These are phyloP conservation scores for Anorthoa munda DNA, from an alignment of 2,888 invertebrate genomes.

Conservation along the genomic window DNA sequence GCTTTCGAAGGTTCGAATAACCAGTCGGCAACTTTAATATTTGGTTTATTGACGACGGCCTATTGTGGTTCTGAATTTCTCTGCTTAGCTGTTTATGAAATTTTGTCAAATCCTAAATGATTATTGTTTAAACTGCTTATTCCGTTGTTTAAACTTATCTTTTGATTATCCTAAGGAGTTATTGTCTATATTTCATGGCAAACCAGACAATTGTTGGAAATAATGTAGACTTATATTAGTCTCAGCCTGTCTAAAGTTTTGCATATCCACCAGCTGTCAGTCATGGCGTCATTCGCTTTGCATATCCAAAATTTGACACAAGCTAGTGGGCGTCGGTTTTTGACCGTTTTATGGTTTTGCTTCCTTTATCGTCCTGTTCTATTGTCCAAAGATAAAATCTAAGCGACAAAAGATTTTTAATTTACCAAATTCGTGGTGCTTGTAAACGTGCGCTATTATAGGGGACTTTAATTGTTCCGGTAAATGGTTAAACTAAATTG, in stretches of 20 bases:
- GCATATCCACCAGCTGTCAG: constrained; percentile 25
- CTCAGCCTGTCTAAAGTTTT: constrained; percentile 9
- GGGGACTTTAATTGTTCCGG: constrained; percentile 54
- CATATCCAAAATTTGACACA: constrained; percentile 66
- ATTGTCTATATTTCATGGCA: not conserved
- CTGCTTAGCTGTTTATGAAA: not conserved
- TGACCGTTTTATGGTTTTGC: constrained; percentile 74
- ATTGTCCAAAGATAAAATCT: constrained; percentile 70
- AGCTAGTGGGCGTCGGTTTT: constrained; percentile 69
- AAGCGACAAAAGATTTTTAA: constrained; percentile 68
- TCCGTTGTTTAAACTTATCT: not conserved
- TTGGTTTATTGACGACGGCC: not conserved
- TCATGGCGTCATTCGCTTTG: constrained; percentile 53
- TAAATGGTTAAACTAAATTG: constrained; percentile 43
- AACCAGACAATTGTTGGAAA: not conserved
- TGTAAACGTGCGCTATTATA: constrained; percentile 64
- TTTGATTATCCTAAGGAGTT: too few species aligned
- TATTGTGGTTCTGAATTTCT: constrained; percentile 14
- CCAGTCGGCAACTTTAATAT: constrained; percentile 13
- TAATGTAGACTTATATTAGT: constrained; percentile 14
- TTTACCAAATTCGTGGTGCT: constrained; percentile 64
- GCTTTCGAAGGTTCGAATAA: constrained; percentile 35
- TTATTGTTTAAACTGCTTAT: not conserved
- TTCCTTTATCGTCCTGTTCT: constrained; percentile 70
- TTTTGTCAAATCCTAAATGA: not conserved